Base-by-base conservation (phyloP, 2,888 invertebrate genomes). In the Scotopteryx bipunctaria region DNA sequence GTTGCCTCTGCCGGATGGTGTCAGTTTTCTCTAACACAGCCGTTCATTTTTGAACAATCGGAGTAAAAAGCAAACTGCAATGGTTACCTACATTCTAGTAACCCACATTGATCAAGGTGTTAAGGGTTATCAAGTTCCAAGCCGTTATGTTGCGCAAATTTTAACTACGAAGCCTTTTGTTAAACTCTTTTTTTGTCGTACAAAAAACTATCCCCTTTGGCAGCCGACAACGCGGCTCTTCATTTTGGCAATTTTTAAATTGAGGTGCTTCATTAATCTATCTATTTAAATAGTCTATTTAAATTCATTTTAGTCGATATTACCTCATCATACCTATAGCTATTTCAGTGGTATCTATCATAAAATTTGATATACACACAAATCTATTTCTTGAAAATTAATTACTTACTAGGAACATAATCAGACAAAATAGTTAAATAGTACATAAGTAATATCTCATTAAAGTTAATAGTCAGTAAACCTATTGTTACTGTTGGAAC, bases 81-180 rank as follows among this genome's bases (percentile, higher is more conserved):
- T 74, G 74, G 77, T 78, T 67, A 59, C 73, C 70, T 73, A 68
- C 73, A 79, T 78, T 74, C 85, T 72, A 83, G 74, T 90, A 88
- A 90, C 90, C 90, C 89, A 90, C 81, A 87, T 90, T 82, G 77
- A 82, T 82, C 85, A 89, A 90, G 89, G 89, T 90, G 90, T 86
- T 83, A 76, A 63, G 75, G 68, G 80, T 82, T 81, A 88, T 90
- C 88, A 76, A 71, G 79, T 90, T 90, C 81, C 90, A 82, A 61
- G 76, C 79, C 88, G 88, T 86, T 88, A 86, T 63, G 52, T 61
- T 51, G 66, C 64, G 69, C 73, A 68, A 70, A 73, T 69, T 75
- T 69, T 64, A 70, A 73, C 71, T 73, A 70, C 67, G 72, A 78
- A 70, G 64, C 76, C 72, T 75, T 70, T 86, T 83, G 80, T 77